phyloP scores from a whole-genome alignment of 2,888 invertebrate species.

The Plagodis dolabraria region DNA sequence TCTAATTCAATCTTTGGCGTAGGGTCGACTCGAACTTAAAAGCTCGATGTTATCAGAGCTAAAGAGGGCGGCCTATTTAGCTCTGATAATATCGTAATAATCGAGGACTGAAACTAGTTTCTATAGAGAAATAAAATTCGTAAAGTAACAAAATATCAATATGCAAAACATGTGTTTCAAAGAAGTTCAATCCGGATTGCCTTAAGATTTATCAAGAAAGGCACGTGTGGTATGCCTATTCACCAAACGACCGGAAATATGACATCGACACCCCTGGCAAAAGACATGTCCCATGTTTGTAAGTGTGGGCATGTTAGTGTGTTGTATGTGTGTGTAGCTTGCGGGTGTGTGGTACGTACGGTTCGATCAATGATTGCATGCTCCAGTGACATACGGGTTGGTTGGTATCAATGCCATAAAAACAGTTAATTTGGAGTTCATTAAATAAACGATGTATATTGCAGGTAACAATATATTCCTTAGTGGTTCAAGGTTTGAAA shows the following conservation, averaged over 20 bases:
- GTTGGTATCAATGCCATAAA: constrained; percentile 29
- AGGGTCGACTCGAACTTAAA: no score
- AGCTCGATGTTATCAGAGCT: no score
- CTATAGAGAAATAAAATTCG: no score
- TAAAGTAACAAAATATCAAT: no score
- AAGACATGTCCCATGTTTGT: constrained; percentile 25
- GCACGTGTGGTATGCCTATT: no score
- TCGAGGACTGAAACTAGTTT: no score
- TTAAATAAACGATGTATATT: constrained; percentile 31
- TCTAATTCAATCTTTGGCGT: no score
- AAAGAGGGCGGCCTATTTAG: no score
- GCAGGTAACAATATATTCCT: constrained; percentile 21
- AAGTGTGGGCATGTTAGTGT: constrained; percentile 17
- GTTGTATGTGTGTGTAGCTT: constrained; percentile 26
- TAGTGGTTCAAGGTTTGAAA: background rate
- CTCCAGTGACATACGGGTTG: constrained; percentile 37
- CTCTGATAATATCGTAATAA: no score
- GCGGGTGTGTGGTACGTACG: constrained; percentile 34
- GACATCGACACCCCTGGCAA: constrained; percentile 26
- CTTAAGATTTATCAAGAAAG: no score
- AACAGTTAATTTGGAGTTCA: constrained; percentile 31
- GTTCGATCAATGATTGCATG: constrained; percentile 42
- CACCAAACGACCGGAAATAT: constrained; percentile 17
- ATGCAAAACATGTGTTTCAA: no score
- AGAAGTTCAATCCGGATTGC: no score